These are phyloP conservation scores for Diadema setosum DNA, from an alignment of 35 echinoderm and acorn worm genomes.

Conservation along the genomic window DNA sequence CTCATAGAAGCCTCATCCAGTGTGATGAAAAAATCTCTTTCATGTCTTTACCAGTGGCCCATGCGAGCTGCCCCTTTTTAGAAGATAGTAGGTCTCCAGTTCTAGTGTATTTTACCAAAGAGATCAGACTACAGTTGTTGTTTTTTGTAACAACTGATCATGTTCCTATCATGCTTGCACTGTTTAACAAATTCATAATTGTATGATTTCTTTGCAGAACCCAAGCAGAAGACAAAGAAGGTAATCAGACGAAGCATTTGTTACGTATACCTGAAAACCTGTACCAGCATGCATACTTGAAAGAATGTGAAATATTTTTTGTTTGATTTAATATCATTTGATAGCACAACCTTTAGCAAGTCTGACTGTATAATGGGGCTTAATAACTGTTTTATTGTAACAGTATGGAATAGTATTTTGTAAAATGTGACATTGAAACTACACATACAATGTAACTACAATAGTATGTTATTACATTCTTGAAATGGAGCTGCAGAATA, in stretches of 20 bases:
- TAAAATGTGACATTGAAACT: no score
- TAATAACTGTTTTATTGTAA: not conserved
- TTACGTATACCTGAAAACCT: not conserved
- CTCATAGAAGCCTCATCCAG: no score
- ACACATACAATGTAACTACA: no score
- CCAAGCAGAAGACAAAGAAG: slow-evolving; percentile 57
- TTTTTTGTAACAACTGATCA: not conserved
- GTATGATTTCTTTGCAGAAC: slow-evolving; percentile 10
- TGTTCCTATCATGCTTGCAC: not conserved
- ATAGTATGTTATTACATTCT: no score
- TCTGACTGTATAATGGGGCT: not conserved
- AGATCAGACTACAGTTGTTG: not conserved
- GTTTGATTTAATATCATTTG: not conserved
- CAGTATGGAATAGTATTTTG: no score
- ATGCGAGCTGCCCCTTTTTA: no score
- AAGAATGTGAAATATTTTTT: not conserved
- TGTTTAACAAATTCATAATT: not conserved
- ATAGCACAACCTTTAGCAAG: not conserved
- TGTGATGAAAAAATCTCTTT: no score
- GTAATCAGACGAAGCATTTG: not conserved
- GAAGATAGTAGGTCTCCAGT: not conserved
- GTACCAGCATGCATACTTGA: not conserved
- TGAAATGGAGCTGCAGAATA: no score
- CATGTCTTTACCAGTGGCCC: no score
- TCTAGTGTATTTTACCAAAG: not conserved